A percentile compares a stretch with the other conserved stretches of the same genome.
These are phyloP conservation scores for Phylloscopus whistleri DNA, from an alignment of 2,113 vertebrate species.

Conservation along the genomic window DNA sequence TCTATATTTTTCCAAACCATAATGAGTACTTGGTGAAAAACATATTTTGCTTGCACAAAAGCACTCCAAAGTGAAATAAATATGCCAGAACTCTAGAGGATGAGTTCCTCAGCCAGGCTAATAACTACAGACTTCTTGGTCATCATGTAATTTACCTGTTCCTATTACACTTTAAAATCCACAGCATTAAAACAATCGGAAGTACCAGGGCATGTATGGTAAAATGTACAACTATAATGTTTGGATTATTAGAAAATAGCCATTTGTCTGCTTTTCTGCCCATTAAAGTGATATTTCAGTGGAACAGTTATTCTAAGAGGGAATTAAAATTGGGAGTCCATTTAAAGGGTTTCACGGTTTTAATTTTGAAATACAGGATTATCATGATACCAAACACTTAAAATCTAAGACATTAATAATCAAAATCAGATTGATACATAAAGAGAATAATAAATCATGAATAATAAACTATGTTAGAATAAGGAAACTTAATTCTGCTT, in stretches of 20 bases:
- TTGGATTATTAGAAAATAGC: not conserved
- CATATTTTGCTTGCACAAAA: conserved; percentile 1
- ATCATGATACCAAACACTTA: not conserved
- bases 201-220: not conserved
- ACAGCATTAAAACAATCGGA: not conserved
- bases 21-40: conserved; percentile 24
- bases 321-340: not conserved
- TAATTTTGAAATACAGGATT: not conserved
- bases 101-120: not conserved
- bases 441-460: not conserved
- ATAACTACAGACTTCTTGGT: not conserved
- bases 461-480: not conserved
- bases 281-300: not conserved
- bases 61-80: not conserved
- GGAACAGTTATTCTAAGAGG: not conserved
- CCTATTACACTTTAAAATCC: not conserved
- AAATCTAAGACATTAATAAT: not conserved
- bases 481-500: not conserved
- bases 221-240: not conserved
- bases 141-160: not conserved
- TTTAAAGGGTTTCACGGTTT: not conserved
- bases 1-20: conserved; percentile 28
- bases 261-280: not conserved
- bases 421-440: not conserved
- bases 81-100: not conserved